Conservation (phyloP, 2,888 invertebrate species). For the Aspidiotus rigidus region DNA sequence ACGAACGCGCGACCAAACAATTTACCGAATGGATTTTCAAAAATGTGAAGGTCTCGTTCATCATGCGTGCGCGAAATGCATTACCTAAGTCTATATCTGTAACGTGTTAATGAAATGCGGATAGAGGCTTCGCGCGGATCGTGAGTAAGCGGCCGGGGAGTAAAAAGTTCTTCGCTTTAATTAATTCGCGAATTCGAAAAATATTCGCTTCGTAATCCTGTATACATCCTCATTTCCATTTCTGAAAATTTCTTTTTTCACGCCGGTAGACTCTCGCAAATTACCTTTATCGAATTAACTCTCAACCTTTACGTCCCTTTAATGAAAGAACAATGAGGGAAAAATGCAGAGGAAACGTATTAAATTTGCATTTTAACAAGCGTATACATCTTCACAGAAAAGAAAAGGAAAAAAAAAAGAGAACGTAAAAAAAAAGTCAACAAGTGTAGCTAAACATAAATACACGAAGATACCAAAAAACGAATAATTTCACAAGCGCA, state of each 20-base stretch:
- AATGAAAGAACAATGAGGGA: background rate
- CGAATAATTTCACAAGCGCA: background rate
- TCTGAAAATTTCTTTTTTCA: constrained; percentile 1
- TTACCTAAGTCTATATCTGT: too few relatives aligned
- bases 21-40: background rate
- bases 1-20: background rate
- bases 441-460: background rate
- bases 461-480: background rate
- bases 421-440: background rate
- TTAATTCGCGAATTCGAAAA: constrained; percentile 4
- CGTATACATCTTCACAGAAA: background rate
- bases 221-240: constrained; percentile 3
- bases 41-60: background rate
- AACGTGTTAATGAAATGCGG: too few relatives aligned
- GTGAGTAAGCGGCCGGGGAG: too few relatives aligned
- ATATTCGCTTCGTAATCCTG: background rate
- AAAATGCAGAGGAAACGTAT: constrained; percentile 13
- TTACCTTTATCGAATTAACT: constrained; percentile 26
- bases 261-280: background rate
- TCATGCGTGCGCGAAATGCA: too few relatives aligned
- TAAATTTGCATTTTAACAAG: constrained; percentile 29
- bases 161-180: background rate
- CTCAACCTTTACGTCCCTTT: background rate
- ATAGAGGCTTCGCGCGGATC: too few relatives aligned
- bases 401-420: background rate